Evolutionary conservation across 2,888 invertebrate species (phyloP), one percentile per base, ranked within the genome.

Genomic region (Prenolepis imparis): DNA sequence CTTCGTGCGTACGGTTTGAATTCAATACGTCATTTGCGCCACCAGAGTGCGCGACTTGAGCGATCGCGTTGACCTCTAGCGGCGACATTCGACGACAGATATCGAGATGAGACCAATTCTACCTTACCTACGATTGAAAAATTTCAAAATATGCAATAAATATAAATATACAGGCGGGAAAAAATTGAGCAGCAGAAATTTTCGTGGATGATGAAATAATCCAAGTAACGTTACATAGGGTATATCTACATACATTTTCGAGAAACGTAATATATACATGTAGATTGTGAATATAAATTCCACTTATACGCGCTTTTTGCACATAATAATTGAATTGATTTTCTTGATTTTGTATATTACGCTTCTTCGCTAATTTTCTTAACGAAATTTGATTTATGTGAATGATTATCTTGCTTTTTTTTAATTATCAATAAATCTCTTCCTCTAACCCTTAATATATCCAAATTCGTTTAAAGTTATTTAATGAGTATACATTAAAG

Each of bases 1-100:
- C 15, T 52, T 28, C 21, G 21, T 70, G 68, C 21, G 44, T 57
- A 39, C n/a, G 15, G 68, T 78, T 78, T 78, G 11, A 78, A 78
- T 78, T 32, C 18, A 70, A 44, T 44, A 21, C 44, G 15, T 18
- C 15, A 32, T 5, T 32, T n/a, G 18, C 28, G 28, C 68, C 78
- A 18, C 18, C 32, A 70, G 78, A 32, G 78, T 8, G 77, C 57
- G 68, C 32, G 11, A 64, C 11, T 63, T 12, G 0, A 21, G 63
- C 21, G 32, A 63, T 36, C 3, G 48, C 21, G 9, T n/a, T 36
- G 64, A 21, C n/a, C 1, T 66, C 52, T 75, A 18, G 11, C 6
- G 12, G 18, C 5, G 15, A 2, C n/a, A 48, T 39, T 55, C n/a
- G 1, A 15, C 8, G 44, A 44, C 4, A 28, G 12, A 21, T 28